Percentiles rank a stretch among this genome's conserved stretches.
Evolutionary conservation across 1,140 invertebrate species (phyloP).

Genomic region (Phenacoccus solenopsis): DNA sequence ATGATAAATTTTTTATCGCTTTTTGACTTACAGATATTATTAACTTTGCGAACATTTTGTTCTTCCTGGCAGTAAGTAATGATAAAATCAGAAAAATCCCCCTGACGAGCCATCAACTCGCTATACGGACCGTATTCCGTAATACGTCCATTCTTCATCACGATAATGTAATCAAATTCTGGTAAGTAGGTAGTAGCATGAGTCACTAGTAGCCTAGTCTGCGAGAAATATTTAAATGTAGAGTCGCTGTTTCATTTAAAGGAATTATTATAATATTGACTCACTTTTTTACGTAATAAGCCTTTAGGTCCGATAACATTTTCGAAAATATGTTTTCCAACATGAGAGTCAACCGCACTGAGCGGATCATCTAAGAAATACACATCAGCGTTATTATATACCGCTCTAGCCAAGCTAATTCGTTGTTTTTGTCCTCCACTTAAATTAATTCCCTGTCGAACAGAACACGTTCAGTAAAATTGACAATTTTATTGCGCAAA

Average conservation of each 20-base stretch:
- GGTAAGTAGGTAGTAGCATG: slow-evolving; percentile 80
- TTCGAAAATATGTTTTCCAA: slow-evolving; percentile 91
- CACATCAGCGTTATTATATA: slow-evolving; percentile 72
- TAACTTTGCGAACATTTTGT: too few species aligned
- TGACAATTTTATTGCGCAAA: too few species aligned
- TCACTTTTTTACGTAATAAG: slow-evolving; percentile 52
- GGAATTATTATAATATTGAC: background rate
- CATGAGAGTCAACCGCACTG: slow-evolving; percentile 87
- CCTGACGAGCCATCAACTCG: slow-evolving; percentile 65
- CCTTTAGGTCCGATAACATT: slow-evolving; percentile 69
- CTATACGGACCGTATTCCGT: slow-evolving; percentile 73
- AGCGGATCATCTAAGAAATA: slow-evolving; percentile 92
- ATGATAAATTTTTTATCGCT: too few species aligned
- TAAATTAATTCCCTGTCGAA: slow-evolving; percentile 70
- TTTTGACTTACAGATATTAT: too few species aligned
- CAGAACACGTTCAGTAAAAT: too few species aligned
- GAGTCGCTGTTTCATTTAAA: background rate
- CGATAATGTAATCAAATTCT: slow-evolving; percentile 74
- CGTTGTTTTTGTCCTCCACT: slow-evolving; percentile 95
- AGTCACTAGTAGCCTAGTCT: slow-evolving; percentile 69
- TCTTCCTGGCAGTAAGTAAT: slow-evolving; percentile 65
- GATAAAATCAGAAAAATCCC: slow-evolving; percentile 67
- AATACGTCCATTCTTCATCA: slow-evolving; percentile 67
- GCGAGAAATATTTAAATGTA: slow-evolving; percentile 7
- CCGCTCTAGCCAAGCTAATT: slow-evolving; percentile 85